Evolutionary conservation across 2,797 vertebrate genomes (phyloP), one percentile per base, ranked within the genome.

Genomic region (Mycteria americana): DNA sequence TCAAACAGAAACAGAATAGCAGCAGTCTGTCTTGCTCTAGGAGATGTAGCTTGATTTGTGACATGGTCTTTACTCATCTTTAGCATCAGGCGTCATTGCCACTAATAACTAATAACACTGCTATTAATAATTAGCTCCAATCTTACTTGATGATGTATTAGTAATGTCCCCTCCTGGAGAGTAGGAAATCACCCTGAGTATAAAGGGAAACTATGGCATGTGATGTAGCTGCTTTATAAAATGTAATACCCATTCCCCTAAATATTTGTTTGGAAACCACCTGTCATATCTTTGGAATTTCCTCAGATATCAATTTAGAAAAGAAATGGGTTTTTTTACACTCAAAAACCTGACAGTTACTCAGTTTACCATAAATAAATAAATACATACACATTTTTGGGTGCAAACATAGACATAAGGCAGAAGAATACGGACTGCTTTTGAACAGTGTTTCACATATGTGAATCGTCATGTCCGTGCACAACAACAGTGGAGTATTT

Each of bases 241-340:
- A 64, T 10, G 0, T 14, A 74, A 16, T 46, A 64, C 3, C 7
- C 8, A 5, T 56, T 78, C 11, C 31, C 6, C 9, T 86, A 63
- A 73, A 41, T 78, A 59, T 64, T 65, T 83, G 4, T 23, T 85
- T 78, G 23, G 14, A 93, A 80, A 54, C 7, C 13, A 27, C 25
- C 74, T 76, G 5, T 43, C 12, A 13, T 41, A 76, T 28, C 10
- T 74, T 77, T 67, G 23, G n/a, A 63, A 76, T 67, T 73, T 88
- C 28, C 18, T 76, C 13, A 51, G 25, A 53, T 15, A 39, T 1
- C 8, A 51, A 54, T 67, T 65, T 41, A 14, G 35, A 57, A 78
- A 10, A 2, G 0, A 50, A 41, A 13, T 13, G 1, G 0, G 0
- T 39, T 50, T 75, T 41, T 74, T 41, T 22, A 12, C 1, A 2